A percentile compares a stretch with the other conserved stretches of the same genome.
Conservation (phyloP, 2,888 invertebrate species). For the Itoplectis maculator region DNA sequence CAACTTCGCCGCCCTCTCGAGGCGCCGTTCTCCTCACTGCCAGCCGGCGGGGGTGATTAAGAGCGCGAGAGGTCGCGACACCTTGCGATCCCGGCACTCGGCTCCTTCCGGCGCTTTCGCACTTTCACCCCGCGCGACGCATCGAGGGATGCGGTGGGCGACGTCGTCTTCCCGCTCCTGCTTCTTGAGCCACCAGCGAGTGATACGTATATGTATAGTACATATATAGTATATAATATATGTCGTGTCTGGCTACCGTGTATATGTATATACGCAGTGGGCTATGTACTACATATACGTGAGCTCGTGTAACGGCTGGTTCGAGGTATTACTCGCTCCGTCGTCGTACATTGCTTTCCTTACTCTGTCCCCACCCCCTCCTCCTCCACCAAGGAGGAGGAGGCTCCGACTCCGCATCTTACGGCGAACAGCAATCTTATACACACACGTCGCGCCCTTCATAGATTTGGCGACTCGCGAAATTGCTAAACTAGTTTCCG, state of each 20-base stretch:
- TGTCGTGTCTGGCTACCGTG: conserved; percentile 20
- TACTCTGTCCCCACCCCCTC: too few species aligned
- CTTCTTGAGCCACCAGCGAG: too few species aligned
- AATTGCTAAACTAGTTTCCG: conserved; percentile 68
- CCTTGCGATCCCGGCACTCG: conserved; percentile 45
- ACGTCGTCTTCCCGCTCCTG: conserved; percentile 21
- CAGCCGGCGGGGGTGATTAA: conserved; percentile 49
- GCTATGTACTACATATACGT: not conserved
- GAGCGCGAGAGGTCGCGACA: conserved; percentile 52
- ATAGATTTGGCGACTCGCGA: conserved; percentile 33
- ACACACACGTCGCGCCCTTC: conserved; percentile 8
- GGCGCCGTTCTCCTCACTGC: too few species aligned
- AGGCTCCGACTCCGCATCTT: not conserved
- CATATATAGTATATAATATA: conserved; percentile 38
- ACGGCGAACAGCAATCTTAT: conserved; percentile 3
- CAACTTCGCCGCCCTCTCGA: conserved; percentile 55
- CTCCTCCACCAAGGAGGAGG: not conserved
- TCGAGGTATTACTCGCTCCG: conserved; percentile 7
- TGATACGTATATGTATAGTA: conserved; percentile 41
- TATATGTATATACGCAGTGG: not conserved
- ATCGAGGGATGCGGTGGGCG: conserved; percentile 38
- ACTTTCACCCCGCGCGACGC: conserved; percentile 44
- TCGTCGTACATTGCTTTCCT: conserved; percentile 13
- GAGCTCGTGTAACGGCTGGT: not conserved
- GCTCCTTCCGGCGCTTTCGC: conserved; percentile 47